Percentiles rank a stretch among this genome's conserved stretches.
phyloP scores from a whole-genome alignment of 1,140 invertebrate genomes.

The Microplitis demolitor region DNA sequence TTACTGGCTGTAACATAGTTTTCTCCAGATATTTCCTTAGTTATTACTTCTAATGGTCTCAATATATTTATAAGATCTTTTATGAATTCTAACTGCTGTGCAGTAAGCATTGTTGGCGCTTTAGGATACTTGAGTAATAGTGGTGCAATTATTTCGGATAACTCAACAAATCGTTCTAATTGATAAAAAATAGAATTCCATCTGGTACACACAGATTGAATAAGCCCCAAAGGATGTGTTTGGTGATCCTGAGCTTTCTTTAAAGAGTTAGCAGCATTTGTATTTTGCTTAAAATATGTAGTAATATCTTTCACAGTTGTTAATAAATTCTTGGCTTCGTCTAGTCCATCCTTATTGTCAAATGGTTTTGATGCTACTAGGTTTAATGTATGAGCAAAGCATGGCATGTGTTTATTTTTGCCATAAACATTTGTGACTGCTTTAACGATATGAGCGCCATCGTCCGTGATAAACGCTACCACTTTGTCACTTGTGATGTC shows the following conservation, averaged over 20 bases:
- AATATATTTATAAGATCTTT: slow-evolving; percentile 17
- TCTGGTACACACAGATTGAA: slow-evolving; percentile 31
- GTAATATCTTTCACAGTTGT: not conserved
- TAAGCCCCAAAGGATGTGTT: slow-evolving; percentile 11
- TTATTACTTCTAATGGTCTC: slow-evolving; percentile 27
- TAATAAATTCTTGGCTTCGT: not conserved
- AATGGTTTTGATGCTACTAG: not conserved
- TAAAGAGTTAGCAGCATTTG: slow-evolving; percentile 28
- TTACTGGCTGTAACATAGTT: not conserved
- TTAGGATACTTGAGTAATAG: slow-evolving; percentile 43
- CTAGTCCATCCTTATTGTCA: not conserved
- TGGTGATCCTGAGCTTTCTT: slow-evolving; percentile 19
- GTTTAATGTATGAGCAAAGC: slow-evolving; percentile 54
- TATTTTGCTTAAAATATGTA: not conserved
- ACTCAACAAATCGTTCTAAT: slow-evolving; percentile 48
- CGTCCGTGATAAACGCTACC: slow-evolving; percentile 46
- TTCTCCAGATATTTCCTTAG: slow-evolving; percentile 13
- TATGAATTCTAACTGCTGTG: slow-evolving; percentile 38
- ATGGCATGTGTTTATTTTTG: slow-evolving; percentile 50
- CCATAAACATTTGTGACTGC: slow-evolving; percentile 51
- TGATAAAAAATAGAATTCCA: slow-evolving; percentile 45
- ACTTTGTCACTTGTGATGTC: slow-evolving; percentile 48
- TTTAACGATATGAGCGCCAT: slow-evolving; percentile 55
- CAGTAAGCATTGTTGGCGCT: slow-evolving; percentile 46
- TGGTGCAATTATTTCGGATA: slow-evolving; percentile 40